Conservation (phyloP, 2,888 invertebrate genomes). For the Ichneumoninae sp. region DNA sequence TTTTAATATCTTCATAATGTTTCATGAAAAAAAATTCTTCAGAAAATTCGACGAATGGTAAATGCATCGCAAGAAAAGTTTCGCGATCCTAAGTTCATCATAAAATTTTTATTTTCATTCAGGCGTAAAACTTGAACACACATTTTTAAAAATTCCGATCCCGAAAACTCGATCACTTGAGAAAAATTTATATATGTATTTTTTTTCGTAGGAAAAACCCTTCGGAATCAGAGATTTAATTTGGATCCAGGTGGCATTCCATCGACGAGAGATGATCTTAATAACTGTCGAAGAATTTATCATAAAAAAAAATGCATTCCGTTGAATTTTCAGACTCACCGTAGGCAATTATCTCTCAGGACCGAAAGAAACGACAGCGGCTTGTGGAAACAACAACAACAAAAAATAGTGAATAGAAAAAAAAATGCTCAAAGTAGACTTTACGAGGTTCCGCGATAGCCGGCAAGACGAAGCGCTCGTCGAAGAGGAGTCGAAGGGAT, state of each 20-base stretch:
- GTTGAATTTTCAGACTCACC: not conserved
- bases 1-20: too few species aligned
- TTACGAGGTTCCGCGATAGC: conserved; percentile 38
- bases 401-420: not conserved
- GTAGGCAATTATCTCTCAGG: not conserved
- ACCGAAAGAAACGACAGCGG: not conserved
- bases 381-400: not conserved
- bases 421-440: conserved; percentile 55
- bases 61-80: too few species aligned
- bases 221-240: not conserved
- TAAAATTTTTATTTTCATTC: too few species aligned
- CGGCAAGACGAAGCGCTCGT: conserved; percentile 10
- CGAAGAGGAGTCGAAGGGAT: conserved; percentile 65
- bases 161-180: too few species aligned
- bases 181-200: too few species aligned
- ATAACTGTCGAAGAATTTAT: not conserved
- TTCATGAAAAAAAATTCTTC: too few species aligned
- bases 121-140: too few species aligned
- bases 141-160: too few species aligned
- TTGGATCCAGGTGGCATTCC: not conserved
- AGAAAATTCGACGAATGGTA: too few species aligned
- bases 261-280: not conserved
- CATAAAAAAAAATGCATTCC: not conserved
- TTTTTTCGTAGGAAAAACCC: too few species aligned
- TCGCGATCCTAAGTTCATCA: too few species aligned